Evolutionary conservation across 2,113 vertebrate genomes (phyloP), one percentile per base, ranked within the genome.

Genomic region (Barnardius zonarius): DNA sequence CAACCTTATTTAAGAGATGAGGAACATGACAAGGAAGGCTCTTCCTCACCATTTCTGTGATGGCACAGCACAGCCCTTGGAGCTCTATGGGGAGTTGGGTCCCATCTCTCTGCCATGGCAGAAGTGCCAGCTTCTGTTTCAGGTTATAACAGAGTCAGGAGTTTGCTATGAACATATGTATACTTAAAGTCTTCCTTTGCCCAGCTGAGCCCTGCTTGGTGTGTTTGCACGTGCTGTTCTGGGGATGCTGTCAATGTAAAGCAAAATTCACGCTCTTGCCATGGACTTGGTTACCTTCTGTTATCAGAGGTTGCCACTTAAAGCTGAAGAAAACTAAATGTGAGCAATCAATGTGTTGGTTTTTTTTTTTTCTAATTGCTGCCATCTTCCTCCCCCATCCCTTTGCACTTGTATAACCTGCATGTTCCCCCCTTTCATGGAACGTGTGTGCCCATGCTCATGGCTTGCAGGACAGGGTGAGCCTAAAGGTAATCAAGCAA

Each of bases 401-500:
- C 11, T 27, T 70, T 69, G 49, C 73, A 5, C 6, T 37, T 11
- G 17, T 3, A 2, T 67, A 9, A 8, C 17, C 55, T 46, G 15
- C 0, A 4, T 72, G 69, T 39, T 55, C 18, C 57, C 4, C 1
- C 0, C 2, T 72, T 33, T 13, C 0, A 1, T 46, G 74, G 51
- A 9, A 55, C 4, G 25, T 2, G 1, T 13, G 14, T 8, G 51
- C n/a, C 51, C 28, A 0, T 1, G 4, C 48, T 82, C 4, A 0
- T 2, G 27, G 57, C 22, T 66, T 3, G 2, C 9, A 4, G 41
- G 7, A 3, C 1, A 6, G 33, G 48, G 5, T 5, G 41, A 88
- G 31, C 64, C 15, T 8, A 23, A 27, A 59, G 30, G 51, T 8
- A 37, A 37, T 7, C 5, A 5, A 49, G 14, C 10, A 25, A 12